A percentile compares a stretch with the other conserved stretches of the same genome.
Conservation (phyloP, 2,888 invertebrate species). For the Dryomyza anilis region DNA sequence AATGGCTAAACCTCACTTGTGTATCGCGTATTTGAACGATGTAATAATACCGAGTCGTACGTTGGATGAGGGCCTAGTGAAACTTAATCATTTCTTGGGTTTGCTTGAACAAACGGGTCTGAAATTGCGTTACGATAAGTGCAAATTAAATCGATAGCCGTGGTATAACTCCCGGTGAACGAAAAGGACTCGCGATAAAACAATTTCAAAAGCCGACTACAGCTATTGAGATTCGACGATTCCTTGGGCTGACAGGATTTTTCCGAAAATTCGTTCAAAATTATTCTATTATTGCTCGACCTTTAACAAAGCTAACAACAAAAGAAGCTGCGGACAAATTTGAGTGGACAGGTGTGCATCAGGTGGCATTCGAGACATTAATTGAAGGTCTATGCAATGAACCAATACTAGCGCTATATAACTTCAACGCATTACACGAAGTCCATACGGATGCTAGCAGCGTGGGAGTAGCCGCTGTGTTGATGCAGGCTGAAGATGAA, state of each 20-base stretch:
- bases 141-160: conserved; percentile 7
- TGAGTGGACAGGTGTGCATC: neutral
- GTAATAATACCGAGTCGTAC: conserved; percentile 19
- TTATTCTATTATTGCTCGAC: conserved; percentile 24
- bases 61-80: conserved; percentile 1
- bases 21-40: conserved; percentile 15
- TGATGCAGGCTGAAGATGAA: conserved; percentile 19
- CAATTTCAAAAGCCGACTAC: conserved; percentile 18
- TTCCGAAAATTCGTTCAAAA: conserved; percentile 27
- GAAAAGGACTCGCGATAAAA: conserved; percentile 14
- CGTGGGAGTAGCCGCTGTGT: conserved; percentile 21
- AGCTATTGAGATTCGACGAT: conserved; percentile 13
- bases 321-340: conserved; percentile 2
- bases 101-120: neutral
- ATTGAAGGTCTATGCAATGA: neutral
- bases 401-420: conserved; percentile 11
- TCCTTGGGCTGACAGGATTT: conserved; percentile 22
- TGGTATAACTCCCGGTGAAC: conserved; percentile 27
- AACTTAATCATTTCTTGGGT: neutral
- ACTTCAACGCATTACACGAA: conserved; percentile 9
- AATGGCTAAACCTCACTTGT: conserved; percentile 5
- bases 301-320: conserved; percentile 34
- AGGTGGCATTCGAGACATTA: conserved; percentile 4
- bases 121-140: conserved; percentile 5
- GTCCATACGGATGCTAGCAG: conserved; percentile 24